Percentiles rank a stretch among this genome's conserved stretches.
Evolutionary conservation across 1,140 invertebrate species (phyloP).

Genomic region (Tetramorium parvispinum): DNA sequence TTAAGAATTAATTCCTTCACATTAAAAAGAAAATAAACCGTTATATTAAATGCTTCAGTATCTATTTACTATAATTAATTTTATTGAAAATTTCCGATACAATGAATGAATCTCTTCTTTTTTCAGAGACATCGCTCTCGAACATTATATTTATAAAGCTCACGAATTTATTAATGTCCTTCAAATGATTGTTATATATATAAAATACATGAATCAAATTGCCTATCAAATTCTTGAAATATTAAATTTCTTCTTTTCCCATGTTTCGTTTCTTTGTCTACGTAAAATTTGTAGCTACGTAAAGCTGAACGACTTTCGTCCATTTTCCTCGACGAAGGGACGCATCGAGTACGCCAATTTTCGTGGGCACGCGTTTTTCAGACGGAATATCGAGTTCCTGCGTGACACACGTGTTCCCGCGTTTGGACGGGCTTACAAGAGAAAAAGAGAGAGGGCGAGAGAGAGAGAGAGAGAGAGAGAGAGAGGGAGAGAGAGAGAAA

Average conservation of each 20-base stretch:
- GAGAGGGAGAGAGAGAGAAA: not conserved
- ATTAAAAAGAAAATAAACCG: not conserved
- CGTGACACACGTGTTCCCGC: constrained; percentile 39
- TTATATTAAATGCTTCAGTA: not conserved
- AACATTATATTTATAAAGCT: not conserved
- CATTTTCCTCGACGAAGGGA: not conserved
- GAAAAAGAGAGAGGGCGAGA: not conserved
- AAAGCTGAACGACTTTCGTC: constrained; percentile 1
- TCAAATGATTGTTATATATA: not conserved
- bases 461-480: not conserved
- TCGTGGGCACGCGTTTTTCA: constrained; percentile 23
- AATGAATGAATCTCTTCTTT: not conserved
- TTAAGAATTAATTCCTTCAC: not conserved
- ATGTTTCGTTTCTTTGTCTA: not conserved
- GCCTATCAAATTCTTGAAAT: not conserved
- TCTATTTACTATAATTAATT: not conserved
- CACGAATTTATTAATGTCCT: not conserved
- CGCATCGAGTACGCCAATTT: constrained; percentile 36
- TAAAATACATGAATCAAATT: not conserved
- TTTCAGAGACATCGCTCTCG: not conserved
- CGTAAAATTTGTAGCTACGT: not conserved
- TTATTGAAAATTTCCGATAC: not conserved
- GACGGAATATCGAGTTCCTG: constrained; percentile 27
- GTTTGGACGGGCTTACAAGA: not conserved
- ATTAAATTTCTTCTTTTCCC: not conserved